phyloP scores from a whole-genome alignment of 2,888 invertebrate species.

The Aromia moschata region DNA sequence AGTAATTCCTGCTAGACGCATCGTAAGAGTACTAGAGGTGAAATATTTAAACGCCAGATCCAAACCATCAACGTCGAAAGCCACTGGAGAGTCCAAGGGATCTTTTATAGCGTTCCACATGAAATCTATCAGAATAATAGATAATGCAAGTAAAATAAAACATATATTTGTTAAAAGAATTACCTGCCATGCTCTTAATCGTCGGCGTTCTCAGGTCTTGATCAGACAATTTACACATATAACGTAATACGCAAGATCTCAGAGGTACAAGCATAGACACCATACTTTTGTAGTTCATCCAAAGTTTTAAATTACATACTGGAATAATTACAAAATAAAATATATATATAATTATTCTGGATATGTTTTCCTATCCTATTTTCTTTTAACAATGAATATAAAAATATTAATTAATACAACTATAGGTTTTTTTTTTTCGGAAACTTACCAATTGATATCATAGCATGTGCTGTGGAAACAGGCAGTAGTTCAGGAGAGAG shows the following conservation, averaged over 20 bases:
- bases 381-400: no score
- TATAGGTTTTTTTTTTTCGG: no score
- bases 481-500: slow-evolving; percentile 79
- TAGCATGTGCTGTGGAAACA: slow-evolving; percentile 88
- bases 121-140: slow-evolving; percentile 78
- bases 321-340: no score
- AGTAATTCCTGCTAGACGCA: slow-evolving; percentile 91
- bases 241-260: slow-evolving; percentile 85
- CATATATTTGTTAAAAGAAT: slow-evolving; percentile 35
- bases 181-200: slow-evolving; percentile 91
- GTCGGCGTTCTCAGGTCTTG: slow-evolving; percentile 89
- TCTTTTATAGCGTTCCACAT: slow-evolving; percentile 97
- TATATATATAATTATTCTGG: no score
- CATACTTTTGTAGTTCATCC: slow-evolving; percentile 92
- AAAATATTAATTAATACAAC: no score
- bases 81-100: slow-evolving; percentile 83
- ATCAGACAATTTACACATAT: slow-evolving; percentile 93
- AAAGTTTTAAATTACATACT: slow-evolving; percentile 91
- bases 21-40: slow-evolving; percentile 91
- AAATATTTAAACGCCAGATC: slow-evolving; percentile 96
- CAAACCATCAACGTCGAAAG: slow-evolving; percentile 90
- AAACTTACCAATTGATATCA: slow-evolving; percentile 76
- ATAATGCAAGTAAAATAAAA: not conserved
- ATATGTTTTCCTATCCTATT: no score
- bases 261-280: slow-evolving; percentile 89